These are phyloP conservation scores for Pseudochaenichthys georgianus DNA, from an alignment of 2,797 vertebrate genomes.

Conservation along the genomic window DNA sequence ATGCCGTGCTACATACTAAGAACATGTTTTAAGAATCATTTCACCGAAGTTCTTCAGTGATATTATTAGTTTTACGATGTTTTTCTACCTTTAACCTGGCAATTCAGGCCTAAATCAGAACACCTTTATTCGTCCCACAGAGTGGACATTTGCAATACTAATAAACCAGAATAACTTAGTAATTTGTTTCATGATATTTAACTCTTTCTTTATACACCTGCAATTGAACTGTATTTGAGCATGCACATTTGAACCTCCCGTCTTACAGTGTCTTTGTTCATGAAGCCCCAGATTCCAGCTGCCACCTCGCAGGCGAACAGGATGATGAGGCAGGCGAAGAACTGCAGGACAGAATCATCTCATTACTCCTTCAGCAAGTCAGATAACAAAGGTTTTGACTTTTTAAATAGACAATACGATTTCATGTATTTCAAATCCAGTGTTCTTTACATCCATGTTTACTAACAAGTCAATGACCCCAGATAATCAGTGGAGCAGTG, in stretches of 20 bases:
- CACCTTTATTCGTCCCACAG: no score
- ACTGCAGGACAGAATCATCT: conserved; percentile 78
- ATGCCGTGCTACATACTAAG: no score
- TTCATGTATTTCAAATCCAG: not conserved
- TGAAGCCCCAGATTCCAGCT: conserved; percentile 96
- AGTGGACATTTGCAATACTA: no score
- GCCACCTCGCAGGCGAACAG: conserved; percentile 97
- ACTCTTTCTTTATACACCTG: not conserved
- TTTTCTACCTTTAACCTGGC: no score
- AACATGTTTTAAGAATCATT: no score
- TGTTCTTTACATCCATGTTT: not conserved
- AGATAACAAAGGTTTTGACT: not conserved
- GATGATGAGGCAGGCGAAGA: conserved; percentile 96
- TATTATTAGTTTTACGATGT: no score
- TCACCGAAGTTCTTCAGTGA: no score
- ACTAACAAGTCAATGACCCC: not conserved
- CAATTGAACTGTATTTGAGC: not conserved
- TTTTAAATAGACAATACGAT: not conserved
- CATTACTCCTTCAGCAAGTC: not conserved
- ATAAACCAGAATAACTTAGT: no score
- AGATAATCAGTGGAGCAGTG: not conserved
- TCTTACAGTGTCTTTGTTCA: conserved; percentile 93
- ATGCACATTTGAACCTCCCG: not conserved
- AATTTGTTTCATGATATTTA: not conserved
- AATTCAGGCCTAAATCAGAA: no score